Percentiles rank a stretch among this genome's conserved stretches.
phyloP scores from a whole-genome alignment of 1,140 invertebrate species.

The Magallana angulata region DNA sequence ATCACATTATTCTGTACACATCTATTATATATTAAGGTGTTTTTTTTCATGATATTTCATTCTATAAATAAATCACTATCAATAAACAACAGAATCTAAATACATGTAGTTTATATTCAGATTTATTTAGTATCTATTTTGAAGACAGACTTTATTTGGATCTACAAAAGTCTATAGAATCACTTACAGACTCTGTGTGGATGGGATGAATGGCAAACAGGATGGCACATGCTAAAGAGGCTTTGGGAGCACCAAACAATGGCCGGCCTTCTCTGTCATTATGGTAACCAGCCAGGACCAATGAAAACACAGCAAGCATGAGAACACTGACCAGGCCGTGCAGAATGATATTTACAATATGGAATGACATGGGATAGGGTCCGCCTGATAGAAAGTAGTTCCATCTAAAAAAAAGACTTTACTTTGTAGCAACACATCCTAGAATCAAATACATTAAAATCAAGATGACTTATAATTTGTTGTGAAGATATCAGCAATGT shows the following conservation, averaged over 20 bases:
- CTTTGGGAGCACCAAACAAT: conserved; percentile 62
- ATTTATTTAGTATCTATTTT: too few species aligned
- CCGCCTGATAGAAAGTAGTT: conserved; percentile 85
- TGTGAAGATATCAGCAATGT: neutral
- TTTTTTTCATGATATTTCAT: too few species aligned
- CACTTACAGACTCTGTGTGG: conserved; percentile 96
- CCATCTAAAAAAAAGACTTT: conserved; percentile 83
- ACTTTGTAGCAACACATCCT: too few species aligned
- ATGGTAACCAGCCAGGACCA: conserved; percentile 64
- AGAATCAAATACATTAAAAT: too few species aligned
- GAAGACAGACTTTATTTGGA: too few species aligned
- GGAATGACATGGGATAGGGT: conserved; percentile 79
- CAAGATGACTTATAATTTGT: neutral
- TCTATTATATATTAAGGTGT: too few species aligned
- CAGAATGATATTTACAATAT: conserved; percentile 80
- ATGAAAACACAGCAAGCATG: conserved; percentile 81
- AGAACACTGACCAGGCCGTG: conserved; percentile 79
- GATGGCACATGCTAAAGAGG: conserved; percentile 84
- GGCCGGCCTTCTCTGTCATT: conserved; percentile 39
- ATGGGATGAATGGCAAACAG: conserved; percentile 96
- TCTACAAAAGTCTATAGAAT: neutral
- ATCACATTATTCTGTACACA: too few species aligned
- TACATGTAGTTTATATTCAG: too few species aligned
- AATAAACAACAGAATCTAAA: too few species aligned
- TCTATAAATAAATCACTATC: too few species aligned